Conservation (phyloP, 1,140 invertebrate genomes). For the Aricia agestis region DNA sequence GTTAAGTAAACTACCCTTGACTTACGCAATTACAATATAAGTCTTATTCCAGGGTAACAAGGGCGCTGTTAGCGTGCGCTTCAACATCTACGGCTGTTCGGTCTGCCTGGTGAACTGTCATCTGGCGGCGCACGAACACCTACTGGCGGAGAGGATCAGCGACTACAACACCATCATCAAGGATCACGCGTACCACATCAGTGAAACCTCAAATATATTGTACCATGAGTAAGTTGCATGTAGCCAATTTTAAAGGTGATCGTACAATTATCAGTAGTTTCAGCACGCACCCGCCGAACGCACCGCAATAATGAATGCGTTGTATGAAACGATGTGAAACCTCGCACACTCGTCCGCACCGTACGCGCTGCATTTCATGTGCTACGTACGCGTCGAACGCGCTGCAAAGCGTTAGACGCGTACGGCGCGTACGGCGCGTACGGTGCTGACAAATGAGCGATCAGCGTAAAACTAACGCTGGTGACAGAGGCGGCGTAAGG, state of each 20-base stretch:
- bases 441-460: too few relatives aligned
- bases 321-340: too few relatives aligned
- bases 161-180: conserved; percentile 91
- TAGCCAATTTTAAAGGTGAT: conserved; percentile 18
- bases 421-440: too few relatives aligned
- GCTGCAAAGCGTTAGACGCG: too few relatives aligned
- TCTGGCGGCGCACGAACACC: conserved; percentile 90
- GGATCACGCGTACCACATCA: conserved; percentile 82
- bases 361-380: too few relatives aligned
- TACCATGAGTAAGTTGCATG: conserved; percentile 92
- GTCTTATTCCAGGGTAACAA: conserved; percentile 90
- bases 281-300: neutral
- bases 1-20: too few relatives aligned
- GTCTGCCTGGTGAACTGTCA: conserved; percentile 93
- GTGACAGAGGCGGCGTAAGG: too few relatives aligned
- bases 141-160: conserved; percentile 85
- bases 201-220: conserved; percentile 87
- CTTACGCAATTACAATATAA: too few relatives aligned
- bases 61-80: conserved; percentile 91
- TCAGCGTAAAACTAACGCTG: too few relatives aligned
- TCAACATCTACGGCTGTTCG: conserved; percentile 90
- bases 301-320: too few relatives aligned
- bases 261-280: neutral
- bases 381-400: too few relatives aligned
- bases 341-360: too few relatives aligned